Evolutionary conservation across 92 coral and sea anemone genomes (phyloP).

Genomic region (Phenganax stokvisi): DNA sequence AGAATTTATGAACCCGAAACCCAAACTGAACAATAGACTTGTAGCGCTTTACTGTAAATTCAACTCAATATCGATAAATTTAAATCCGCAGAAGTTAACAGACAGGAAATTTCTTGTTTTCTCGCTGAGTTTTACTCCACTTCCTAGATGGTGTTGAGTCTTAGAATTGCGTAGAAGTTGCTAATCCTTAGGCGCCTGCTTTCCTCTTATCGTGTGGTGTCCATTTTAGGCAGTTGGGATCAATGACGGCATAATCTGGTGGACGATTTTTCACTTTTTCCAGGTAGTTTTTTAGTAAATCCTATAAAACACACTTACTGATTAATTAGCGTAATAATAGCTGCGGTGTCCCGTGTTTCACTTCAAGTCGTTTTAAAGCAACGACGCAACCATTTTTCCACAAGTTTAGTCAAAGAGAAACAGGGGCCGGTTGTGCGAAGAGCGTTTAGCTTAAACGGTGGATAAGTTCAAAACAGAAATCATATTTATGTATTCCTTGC

Average conservation of each 20-base stretch:
- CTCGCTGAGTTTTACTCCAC: too few species aligned
- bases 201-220: conserved; percentile 49
- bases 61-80: background rate
- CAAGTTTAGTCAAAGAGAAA: too few species aligned
- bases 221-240: conserved; percentile 77
- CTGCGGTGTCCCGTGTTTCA: too few species aligned
- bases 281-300: conserved; percentile 71
- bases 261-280: conserved; percentile 74
- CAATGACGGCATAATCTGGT: conserved; percentile 70
- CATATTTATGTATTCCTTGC: too few species aligned
- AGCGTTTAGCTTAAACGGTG: too few species aligned
- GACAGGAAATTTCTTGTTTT: too few species aligned
- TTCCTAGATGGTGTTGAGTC: background rate
- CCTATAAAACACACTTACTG: conserved; percentile 46
- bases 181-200: background rate
- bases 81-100: background rate
- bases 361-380: too few species aligned
- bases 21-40: too few species aligned
- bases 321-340: background rate
- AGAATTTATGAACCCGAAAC: too few species aligned
- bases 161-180: background rate
- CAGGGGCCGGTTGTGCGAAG: too few species aligned
- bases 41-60: background rate
- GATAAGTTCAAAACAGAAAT: too few species aligned
- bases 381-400: too few species aligned